Conservation (phyloP, 1,140 invertebrate genomes). For the Drosophila lacteicornis region DNA sequence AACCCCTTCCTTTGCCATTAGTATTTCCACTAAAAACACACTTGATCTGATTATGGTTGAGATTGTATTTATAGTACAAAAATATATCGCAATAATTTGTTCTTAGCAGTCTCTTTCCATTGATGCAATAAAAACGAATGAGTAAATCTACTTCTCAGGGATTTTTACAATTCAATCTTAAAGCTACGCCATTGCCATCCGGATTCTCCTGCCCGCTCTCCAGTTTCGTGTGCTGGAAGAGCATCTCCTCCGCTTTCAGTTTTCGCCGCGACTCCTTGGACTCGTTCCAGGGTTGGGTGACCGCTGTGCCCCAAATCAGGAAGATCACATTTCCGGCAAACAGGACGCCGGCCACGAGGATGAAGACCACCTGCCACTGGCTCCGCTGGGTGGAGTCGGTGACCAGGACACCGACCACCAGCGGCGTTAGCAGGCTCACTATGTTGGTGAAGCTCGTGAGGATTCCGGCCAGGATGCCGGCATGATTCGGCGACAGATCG, state of each 20-base stretch:
- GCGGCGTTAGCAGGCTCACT: slow-evolving; percentile 89
- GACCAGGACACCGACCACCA: slow-evolving; percentile 88
- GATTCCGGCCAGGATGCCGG: slow-evolving; percentile 89
- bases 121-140: slow-evolving; percentile 4
- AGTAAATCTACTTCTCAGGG: slow-evolving; percentile 36
- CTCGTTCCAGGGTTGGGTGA: slow-evolving; percentile 88
- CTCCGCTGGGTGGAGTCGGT: slow-evolving; percentile 86
- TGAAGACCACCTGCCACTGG: slow-evolving; percentile 91
- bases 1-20: neutral
- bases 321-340: slow-evolving; percentile 89
- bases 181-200: slow-evolving; percentile 22
- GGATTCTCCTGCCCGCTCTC: slow-evolving; percentile 24
- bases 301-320: slow-evolving; percentile 88
- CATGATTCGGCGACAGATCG: slow-evolving; percentile 91
- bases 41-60: neutral
- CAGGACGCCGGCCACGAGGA: slow-evolving; percentile 89
- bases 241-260: slow-evolving; percentile 34
- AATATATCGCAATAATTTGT: slow-evolving; percentile 22
- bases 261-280: slow-evolving; percentile 18
- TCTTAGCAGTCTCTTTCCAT: slow-evolving; percentile 18
- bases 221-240: slow-evolving; percentile 52
- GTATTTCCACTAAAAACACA: neutral
- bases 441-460: slow-evolving; percentile 91
- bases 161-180: slow-evolving; percentile 39
- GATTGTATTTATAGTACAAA: slow-evolving; percentile 23